phyloP scores from a whole-genome alignment of 2,113 vertebrate species.

The Callipepla squamata region DNA sequence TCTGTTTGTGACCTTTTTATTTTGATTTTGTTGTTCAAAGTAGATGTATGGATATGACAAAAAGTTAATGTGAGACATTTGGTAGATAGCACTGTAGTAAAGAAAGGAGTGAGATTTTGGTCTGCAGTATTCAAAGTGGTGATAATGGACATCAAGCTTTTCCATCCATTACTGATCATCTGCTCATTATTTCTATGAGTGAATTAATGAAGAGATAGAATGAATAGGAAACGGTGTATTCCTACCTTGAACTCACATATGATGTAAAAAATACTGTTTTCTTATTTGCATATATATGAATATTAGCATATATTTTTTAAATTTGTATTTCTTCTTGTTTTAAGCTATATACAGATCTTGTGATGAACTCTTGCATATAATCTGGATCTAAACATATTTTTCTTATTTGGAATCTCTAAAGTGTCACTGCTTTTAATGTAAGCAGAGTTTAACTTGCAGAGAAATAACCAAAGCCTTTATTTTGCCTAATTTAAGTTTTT shows the following conservation, averaged over 20 bases:
- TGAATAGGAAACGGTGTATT: neutral
- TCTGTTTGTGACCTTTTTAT: neutral
- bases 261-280: neutral
- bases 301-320: neutral
- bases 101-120: neutral
- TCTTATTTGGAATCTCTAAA: neutral
- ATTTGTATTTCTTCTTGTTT: neutral
- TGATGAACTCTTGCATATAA: neutral
- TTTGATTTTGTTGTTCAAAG: neutral
- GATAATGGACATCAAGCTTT: neutral
- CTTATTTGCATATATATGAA: neutral
- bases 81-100: neutral
- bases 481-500: rapidly evolving
- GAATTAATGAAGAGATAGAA: neutral
- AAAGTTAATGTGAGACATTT: neutral
- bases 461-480: neutral
- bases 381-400: neutral
- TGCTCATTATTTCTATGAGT: neutral
- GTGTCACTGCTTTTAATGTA: rapidly evolving
- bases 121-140: neutral
- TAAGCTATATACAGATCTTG: neutral
- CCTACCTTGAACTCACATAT: neutral
- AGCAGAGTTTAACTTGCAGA: neutral
- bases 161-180: neutral
- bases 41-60: neutral